phyloP scores from a whole-genome alignment of 37 sponge, comb jelly and placozoan species.

The Halichondria panicea region DNA sequence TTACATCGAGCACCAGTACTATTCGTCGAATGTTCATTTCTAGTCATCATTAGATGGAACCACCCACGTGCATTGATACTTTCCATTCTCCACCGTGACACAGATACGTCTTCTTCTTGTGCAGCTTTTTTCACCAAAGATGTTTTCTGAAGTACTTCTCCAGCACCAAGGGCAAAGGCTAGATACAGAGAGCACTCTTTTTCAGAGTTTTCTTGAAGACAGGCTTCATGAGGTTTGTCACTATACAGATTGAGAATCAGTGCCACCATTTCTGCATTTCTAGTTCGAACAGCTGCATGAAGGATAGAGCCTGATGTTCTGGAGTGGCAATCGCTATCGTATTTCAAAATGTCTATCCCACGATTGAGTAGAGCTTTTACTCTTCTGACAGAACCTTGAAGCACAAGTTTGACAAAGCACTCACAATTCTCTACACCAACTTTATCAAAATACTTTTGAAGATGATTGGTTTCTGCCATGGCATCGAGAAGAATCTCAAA shows the following conservation, averaged over 20 bases:
- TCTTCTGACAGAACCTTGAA: neutral
- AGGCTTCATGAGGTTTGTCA: conserved; percentile 1
- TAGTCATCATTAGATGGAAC: conserved; percentile 13
- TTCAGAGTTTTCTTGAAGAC: neutral
- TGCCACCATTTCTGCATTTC: conserved; percentile 13
- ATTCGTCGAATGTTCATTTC: neutral
- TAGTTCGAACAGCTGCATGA: conserved; percentile 22
- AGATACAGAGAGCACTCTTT: conserved; percentile 16
- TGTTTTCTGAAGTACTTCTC: neutral
- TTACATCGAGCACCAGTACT: conserved; percentile 4
- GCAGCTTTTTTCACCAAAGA: neutral
- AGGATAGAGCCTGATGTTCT: no score
- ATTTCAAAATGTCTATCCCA: neutral
- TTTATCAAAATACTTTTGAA: neutral
- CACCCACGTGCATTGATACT: conserved; percentile 2
- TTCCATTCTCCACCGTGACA: neutral
- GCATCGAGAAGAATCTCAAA: conserved; percentile 4
- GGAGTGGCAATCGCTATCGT: no score
- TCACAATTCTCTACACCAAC: neutral
- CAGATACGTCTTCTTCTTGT: neutral
- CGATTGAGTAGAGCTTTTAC: neutral
- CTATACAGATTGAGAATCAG: conserved; percentile 2
- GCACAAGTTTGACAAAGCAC: no score
- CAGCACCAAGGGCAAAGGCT: conserved; percentile 40
- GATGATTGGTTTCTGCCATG: neutral